Conservation (phyloP, 2,113 vertebrate species). For the Rhinichthys klamathensis region DNA sequence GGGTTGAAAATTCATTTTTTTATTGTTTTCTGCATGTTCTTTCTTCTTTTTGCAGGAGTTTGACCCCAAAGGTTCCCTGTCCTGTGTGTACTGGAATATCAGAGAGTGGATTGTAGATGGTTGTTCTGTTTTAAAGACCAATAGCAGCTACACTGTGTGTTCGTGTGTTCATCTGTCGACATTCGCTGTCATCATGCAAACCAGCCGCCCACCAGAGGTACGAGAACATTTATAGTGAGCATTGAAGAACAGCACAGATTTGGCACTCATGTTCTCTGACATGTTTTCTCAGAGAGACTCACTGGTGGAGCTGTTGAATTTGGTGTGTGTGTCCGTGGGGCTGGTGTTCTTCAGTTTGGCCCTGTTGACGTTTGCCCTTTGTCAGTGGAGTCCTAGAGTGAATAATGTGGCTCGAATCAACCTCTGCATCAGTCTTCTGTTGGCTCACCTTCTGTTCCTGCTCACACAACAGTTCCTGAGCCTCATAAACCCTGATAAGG, state of each 20-base stretch:
- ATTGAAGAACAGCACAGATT: no score
- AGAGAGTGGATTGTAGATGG: conserved; percentile 61
- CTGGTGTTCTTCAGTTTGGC: conserved; percentile 64
- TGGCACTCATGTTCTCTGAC: no score
- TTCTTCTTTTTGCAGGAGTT: background rate
- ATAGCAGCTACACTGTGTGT: conserved; percentile 55
- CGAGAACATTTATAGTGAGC: conserved; percentile 6
- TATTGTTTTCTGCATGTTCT: background rate
- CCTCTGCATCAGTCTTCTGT: conserved; percentile 70
- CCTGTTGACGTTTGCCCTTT: conserved; percentile 68
- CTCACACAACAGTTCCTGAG: conserved; percentile 51
- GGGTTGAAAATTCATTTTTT: no score
- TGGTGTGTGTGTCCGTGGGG: conserved; percentile 56
- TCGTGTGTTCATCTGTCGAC: conserved; percentile 62
- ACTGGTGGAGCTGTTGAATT: conserved; percentile 51
- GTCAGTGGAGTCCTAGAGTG: conserved; percentile 56
- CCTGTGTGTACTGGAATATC: conserved; percentile 56
- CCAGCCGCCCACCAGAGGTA: background rate
- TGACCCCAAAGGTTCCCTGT: background rate
- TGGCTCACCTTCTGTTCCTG: conserved; percentile 68
- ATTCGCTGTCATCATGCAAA: conserved; percentile 69
- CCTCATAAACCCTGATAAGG: conserved; percentile 34
- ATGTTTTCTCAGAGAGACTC: conserved; percentile 44
- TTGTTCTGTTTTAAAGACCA: conserved; percentile 51
- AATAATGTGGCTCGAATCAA: conserved; percentile 68